Conservation (phyloP, 2,888 invertebrate species). For the Drosophila barbarae region DNA sequence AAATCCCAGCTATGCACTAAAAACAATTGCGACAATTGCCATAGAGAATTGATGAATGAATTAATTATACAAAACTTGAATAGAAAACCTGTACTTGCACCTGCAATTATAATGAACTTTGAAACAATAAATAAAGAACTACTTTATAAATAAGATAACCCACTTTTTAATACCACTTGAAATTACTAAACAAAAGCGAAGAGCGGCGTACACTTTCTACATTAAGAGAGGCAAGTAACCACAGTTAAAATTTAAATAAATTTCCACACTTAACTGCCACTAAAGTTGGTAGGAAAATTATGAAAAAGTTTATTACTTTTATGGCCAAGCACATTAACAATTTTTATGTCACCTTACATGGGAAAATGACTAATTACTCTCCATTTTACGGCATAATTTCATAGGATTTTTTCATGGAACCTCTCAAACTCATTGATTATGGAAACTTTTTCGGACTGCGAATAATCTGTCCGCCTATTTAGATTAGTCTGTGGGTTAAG, state of each 20-base stretch:
- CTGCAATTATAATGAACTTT: neutral
- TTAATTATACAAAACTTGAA: conserved; percentile 8
- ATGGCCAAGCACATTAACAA: neutral
- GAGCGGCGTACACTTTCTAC: neutral
- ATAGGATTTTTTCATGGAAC: conserved; percentile 1
- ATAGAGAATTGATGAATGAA: neutral
- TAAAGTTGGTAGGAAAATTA: no score
- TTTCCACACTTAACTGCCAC: neutral
- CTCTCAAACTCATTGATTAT: neutral
- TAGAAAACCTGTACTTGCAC: neutral
- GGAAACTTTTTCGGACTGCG: conserved; percentile 9
- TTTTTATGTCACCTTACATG: neutral
- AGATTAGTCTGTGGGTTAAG: conserved; percentile 10
- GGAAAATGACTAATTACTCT: conserved; percentile 17
- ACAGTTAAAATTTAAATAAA: neutral
- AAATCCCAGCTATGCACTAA: conserved; percentile 1
- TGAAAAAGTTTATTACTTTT: neutral
- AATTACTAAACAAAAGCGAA: neutral
- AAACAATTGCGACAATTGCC: conserved; percentile 8
- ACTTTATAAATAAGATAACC: neutral
- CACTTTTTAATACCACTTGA: neutral
- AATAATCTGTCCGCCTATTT: conserved; percentile 6
- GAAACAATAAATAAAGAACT: neutral
- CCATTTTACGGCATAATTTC: conserved; percentile 3
- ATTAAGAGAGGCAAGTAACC: neutral